These are phyloP conservation scores for Zaprionus tsacasi DNA, from an alignment of 1,140 invertebrate species.

Conservation along the genomic window DNA sequence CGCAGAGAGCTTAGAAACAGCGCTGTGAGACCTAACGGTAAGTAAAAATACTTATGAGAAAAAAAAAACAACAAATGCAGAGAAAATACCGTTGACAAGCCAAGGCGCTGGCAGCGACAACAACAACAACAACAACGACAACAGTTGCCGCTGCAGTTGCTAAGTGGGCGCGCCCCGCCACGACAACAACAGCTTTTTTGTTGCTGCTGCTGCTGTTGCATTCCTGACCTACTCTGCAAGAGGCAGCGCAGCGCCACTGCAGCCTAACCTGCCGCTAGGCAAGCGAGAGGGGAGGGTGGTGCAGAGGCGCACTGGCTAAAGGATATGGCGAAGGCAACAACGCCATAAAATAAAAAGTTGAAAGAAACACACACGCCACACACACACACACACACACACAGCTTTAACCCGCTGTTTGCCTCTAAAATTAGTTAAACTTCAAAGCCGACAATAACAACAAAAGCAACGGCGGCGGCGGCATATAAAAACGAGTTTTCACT, in stretches of 20 bases:
- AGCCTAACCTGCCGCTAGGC: no score
- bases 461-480: background rate
- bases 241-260: background rate
- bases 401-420: slow-evolving; percentile 34
- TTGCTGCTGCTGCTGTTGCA: slow-evolving; percentile 52
- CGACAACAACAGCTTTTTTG: background rate
- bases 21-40: slow-evolving; percentile 70
- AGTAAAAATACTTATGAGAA: slow-evolving; percentile 53
- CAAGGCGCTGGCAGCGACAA: slow-evolving; percentile 44
- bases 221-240: slow-evolving; percentile 78
- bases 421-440: slow-evolving; percentile 80
- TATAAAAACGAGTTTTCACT: slow-evolving; percentile 75
- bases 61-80: slow-evolving; percentile 44
- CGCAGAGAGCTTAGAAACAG: slow-evolving; percentile 53
- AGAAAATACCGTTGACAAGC: slow-evolving; percentile 40
- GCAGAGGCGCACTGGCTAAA: slow-evolving; percentile 51
- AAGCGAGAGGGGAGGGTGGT: background rate
- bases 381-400: background rate
- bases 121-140: slow-evolving; percentile 39
- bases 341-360: slow-evolving; percentile 46
- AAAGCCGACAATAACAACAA: slow-evolving; percentile 52
- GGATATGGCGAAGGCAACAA: slow-evolving; percentile 59
- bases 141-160: background rate
- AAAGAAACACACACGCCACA: background rate
- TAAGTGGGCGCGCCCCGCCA: background rate